Base-by-base conservation (phyloP, 2,888 invertebrate genomes). In the Anthrax anthrax region DNA sequence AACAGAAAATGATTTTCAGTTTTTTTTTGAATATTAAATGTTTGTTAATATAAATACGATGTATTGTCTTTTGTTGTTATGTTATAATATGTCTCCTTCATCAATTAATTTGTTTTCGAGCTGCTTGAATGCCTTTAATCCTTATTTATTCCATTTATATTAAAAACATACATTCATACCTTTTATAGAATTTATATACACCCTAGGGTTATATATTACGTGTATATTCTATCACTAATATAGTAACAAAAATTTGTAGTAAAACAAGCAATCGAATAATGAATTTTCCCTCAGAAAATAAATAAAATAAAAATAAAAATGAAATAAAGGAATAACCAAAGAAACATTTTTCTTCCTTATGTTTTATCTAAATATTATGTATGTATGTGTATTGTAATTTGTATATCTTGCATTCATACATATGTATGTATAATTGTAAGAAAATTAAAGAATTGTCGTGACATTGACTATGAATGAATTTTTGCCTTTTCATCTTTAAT, bases 51-150 rank as follows among this genome's bases (percentile, higher is more conserved):
- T n/a, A n/a, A n/a, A n/a, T n/a, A n/a, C n/a, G n/a, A n/a, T n/a
- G n/a, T n/a, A n/a, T n/a, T n/a, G n/a, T n/a, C n/a, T n/a, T n/a
- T n/a, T n/a, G 16, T 43, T 46, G 44, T 34, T 29, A 40, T 55
- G 51, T 47, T 43, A 49, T 51, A 51, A 51, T n/a, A n/a, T 54
- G 51, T 54, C 51, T 53, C 50, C 53, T 52, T 53, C 54, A 54
- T 54, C 54, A 54, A 54, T 54, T 54, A 54, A 54, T 53, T 54
- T 54, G 54, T 53, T 54, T 54, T 52, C 50, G 50, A 54, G 51
- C 51, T 51, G 51, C 51, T 52, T 47, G 50, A 55, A 53, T 51
- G 52, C 51, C 52, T 52, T 54, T 54, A 55, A 55, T 55, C 54
- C 54, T 52, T 51, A 55, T 55, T 54, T 55, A 42, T 42, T 38